Evolutionary conservation across 64 coral and sea anemone species (phyloP), one percentile per base, ranked within the genome.

Genomic region (Anthopleura sola): DNA sequence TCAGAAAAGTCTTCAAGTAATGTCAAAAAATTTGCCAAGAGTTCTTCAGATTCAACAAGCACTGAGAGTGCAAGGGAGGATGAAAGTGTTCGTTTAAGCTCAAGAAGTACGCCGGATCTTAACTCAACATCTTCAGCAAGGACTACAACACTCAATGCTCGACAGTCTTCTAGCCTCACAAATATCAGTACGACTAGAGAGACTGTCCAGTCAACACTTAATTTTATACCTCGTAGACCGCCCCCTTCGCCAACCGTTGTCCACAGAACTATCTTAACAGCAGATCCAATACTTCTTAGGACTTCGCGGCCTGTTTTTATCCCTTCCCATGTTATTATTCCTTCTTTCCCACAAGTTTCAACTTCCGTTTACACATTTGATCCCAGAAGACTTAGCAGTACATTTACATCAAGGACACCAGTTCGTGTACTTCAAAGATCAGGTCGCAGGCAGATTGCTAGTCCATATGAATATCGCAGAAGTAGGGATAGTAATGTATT

Each of bases 231-330:
- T 1, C 89, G 83, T 6, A 34, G 82, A 36, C 87, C 89, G 29
- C 56, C 90, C 6, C 84, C 93, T 12, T 88, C 89, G 1, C 90
- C 94, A 23, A 97, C 87, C 46, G 79, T 92, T 5, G 81, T 93
- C 37, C 94, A 97, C 10, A 86, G 94, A 68, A 97, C 94, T 28
- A 82, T 97, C 15, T 90, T 92, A 31, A 82, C 90, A 3, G 84
- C 93, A 17, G 85, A 92, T 57, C 85, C 85, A 17, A 77, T 83
- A 11, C 38, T 84, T 2, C 50, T 85, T 18, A 90, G 88, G 69
- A 80, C 68, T 6, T 69, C 77, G 36, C 83, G 55, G 11, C 47
- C 84, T 68, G 78, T 37, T 55, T 54, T 86, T 10, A 58, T 91
- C 6, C 84, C 89, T 54, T 28, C 82, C 2, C 82, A 83, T 55